Evolutionary conservation across 2,113 vertebrate species (phyloP), one percentile per base, ranked within the genome.

Genomic region (Shinisaurus crocodilurus): DNA sequence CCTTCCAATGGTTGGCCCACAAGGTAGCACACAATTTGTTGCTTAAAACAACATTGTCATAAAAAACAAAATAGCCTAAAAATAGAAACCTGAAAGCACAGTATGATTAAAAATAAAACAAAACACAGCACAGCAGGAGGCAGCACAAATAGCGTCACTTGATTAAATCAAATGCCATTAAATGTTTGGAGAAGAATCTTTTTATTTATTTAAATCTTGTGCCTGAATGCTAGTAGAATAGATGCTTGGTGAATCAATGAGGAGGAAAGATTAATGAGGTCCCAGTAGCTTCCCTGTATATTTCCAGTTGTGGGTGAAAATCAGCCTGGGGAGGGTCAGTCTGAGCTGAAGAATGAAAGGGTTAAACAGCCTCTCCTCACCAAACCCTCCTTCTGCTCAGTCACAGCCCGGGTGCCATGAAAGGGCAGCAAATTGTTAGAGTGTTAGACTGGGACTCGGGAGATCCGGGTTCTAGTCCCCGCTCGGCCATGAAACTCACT

Each of bases 61-160:
- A 72, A 85, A 85, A 23, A 85, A 70, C 29, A 67, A 67, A 84
- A 43, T 45, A 45, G 25, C 27, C 82, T 16, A 43, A 50, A 34
- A 48, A 48, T 43, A 85, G 65, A 85, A 50, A 65, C 84, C 67
- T 70, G 32, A 43, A 85, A 72, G 50, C 45, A 50, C 25, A 6
- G 10, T 50, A 70, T 50, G 65, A 72, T 70, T 85, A 72, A 85
- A 85, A 85, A 85, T 85, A 85, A 72, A 29, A 69, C 37, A 48
- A 72, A 48, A 50, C 29, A 70, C 32, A 45, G 15, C 40, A 67
- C 65, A 50, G 29, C 43, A 50, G 43, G 67, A 34, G n/a, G 40
- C 37, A 43, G 4, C 4, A 27, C 25, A 83, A 37, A 63, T 23
- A 72, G 32, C 15, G 10, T 29, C 48, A 48, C 43, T 50, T 85